Base-by-base conservation (phyloP, 2,888 invertebrate species). In the Synanthedon andrenaeformis region DNA sequence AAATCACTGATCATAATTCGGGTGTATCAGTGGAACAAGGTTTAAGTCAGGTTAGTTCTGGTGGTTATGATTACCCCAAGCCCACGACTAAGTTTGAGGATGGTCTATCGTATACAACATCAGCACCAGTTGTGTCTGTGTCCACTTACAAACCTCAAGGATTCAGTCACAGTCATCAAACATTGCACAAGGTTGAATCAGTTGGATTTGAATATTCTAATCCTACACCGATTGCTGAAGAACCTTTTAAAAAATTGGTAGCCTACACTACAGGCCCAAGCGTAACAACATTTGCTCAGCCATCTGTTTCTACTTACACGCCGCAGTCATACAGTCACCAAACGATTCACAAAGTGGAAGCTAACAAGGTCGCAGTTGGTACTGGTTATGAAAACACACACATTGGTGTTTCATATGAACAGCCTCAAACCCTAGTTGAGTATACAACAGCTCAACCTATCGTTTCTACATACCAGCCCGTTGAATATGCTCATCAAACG, bases 261-360 rank as follows among this genome's bases (percentile, higher is more conserved):
- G 85, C 86, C 42, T 87, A 87, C 54, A 85, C 86, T 3, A 85
- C 85, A 52, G 83, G 84, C 4, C 70, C 81, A 3, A 60, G 72
- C 28, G 58, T 70, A 2, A 59, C 63, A 51, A 63, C 73, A 12
- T 80, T 74, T 54, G 68, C 62, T 42, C 74, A 76, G 57, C 76
- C 82, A 4, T 70, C 76, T 11, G 63, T 66, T 5, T 61, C 60
- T 5, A 55, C 60, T 12, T 60, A 60, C 54, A 54, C 42, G 42
- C 60, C 60, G 13, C 59, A 62, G 35, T 58, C 63, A 0, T 60
- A 55, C 49, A 67, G 63, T 55, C 66, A 69, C 51, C 65, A 69
- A 58, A 67, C 65, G 4, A 54, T 59, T 19, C 78, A 79, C 55
- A 77, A 74, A 56, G 70, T 77, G n/a, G 72, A 60, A 51, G 54